Conservation (phyloP, 2,888 invertebrate species). For the Schrankia costaestrigalis region DNA sequence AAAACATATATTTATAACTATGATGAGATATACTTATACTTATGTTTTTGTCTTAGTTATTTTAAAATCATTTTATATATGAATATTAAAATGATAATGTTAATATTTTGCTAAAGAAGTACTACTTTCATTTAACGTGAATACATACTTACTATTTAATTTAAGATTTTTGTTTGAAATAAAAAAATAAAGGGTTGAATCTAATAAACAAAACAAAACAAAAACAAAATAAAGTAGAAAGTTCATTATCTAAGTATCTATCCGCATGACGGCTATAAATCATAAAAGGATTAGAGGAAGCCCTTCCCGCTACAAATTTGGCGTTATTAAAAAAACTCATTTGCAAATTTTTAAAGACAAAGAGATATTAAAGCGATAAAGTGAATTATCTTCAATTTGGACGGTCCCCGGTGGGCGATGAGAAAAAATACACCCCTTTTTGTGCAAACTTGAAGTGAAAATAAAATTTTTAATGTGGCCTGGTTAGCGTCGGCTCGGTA, state of each 20-base stretch:
- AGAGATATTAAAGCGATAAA: constrained; percentile 76
- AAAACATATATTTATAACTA: too few relatives aligned
- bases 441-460: constrained; percentile 45
- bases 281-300: constrained; percentile 64
- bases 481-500: constrained; percentile 30
- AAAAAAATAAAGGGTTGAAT: constrained; percentile 40
- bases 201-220: constrained; percentile 45
- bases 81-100: neutral
- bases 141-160: neutral
- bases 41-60: too few relatives aligned
- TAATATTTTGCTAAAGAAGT: too few relatives aligned
- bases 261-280: constrained; percentile 59
- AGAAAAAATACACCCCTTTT: constrained; percentile 55
- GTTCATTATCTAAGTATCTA: constrained; percentile 51
- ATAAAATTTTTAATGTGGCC: constrained; percentile 62
- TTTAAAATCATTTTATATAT: too few relatives aligned
- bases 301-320: constrained; percentile 65
- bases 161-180: constrained; percentile 8
- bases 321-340: constrained; percentile 79
- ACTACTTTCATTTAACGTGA: neutral
- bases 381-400: constrained; percentile 68
- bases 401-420: constrained; percentile 50
- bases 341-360: constrained; percentile 78
- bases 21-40: too few relatives aligned
- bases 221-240: constrained; percentile 39